These are phyloP conservation scores for Orthonychiurus folsomi DNA, from an alignment of 2,888 invertebrate genomes.

Conservation along the genomic window DNA sequence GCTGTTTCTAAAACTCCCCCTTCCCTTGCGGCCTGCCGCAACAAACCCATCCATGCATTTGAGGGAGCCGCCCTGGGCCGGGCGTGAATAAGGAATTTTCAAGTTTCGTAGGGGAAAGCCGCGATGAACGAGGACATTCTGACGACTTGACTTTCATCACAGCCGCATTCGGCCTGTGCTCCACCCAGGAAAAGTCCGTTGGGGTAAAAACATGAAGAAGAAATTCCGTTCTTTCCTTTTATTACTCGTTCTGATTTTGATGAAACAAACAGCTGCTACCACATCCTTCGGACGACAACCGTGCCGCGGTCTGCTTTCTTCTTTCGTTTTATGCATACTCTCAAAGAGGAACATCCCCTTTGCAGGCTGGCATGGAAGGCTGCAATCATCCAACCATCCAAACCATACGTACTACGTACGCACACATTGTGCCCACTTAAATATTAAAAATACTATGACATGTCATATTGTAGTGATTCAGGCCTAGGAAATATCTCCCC, in stretches of 20 bases:
- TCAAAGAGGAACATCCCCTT: too few species aligned
- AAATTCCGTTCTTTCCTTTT: slow-evolving; percentile 22
- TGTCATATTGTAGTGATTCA: background rate
- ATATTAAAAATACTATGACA: background rate
- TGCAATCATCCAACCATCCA: background rate
- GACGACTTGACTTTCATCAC: background rate
- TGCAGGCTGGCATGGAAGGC: too few species aligned
- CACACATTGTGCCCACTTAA: slow-evolving; percentile 1
- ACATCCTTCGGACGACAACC: too few species aligned
- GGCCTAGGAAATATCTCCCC: background rate
- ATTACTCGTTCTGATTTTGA: slow-evolving; percentile 30
- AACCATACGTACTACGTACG: too few species aligned
- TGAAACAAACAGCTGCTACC: slow-evolving; percentile 38
- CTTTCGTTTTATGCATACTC: background rate
- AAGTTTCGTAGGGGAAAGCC: background rate
- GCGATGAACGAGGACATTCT: background rate
- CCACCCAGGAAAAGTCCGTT: slow-evolving; percentile 6
- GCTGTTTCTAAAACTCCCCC: background rate
- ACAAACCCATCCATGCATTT: background rate
- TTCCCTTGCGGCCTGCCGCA: background rate
- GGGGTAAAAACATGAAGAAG: slow-evolving; percentile 13
- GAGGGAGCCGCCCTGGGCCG: slow-evolving; percentile 2
- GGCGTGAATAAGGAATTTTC: slow-evolving; percentile 8
- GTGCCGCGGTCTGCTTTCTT: too few species aligned
- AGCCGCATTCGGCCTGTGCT: background rate